Base-by-base conservation (phyloP, 2,888 invertebrate species). In the Galeopsomyia nigrocyanea region DNA sequence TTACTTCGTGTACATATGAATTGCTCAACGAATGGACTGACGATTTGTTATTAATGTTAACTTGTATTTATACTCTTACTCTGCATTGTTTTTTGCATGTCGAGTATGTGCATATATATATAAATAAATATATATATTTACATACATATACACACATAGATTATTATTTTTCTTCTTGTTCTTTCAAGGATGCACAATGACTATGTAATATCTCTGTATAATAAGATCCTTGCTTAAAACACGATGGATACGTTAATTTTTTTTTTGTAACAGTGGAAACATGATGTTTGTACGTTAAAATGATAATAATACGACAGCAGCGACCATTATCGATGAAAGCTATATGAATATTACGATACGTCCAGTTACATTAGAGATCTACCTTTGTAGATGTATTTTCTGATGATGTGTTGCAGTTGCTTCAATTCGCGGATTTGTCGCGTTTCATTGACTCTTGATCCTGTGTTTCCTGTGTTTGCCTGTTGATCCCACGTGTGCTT, bases 251-350 rank as follows among this genome's bases (percentile, higher is more conserved):
- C 56, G 53, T 63, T 19, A 67, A n/a, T n/a, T 62, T 55, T 50
- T 47, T 58, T 21, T 66, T 51, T 17, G 26, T 39, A 56, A 55
- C 58, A 58, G 22, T 22, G 46, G 26, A 39, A 58, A 62, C 22
- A 49, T 16, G 47, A 61, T 62, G 31, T 31, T 7, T 31, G 31
- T 31, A 31, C 31, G 31, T 31, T 31, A 77, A 76, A 70, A 58
- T 17, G 39, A 66, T 50, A 60, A 60, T 21, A 84, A 85, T 84
- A 85, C 84, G 84, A 82, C 82, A 84, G 83, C 86, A 86, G 86
- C 86, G 86, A 86, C 86, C 86, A 86, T 86, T 85, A 82, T 86
- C 85, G 83, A 80, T 85, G 85, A 86, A 86, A 86, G 85, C 83
- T 80, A 81, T 79, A 78, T 65, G 62, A 66, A 66, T 57, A 63